Evolutionary conservation across 92 coral and sea anemone genomes (phyloP).

Genomic region (Porites divaricata): DNA sequence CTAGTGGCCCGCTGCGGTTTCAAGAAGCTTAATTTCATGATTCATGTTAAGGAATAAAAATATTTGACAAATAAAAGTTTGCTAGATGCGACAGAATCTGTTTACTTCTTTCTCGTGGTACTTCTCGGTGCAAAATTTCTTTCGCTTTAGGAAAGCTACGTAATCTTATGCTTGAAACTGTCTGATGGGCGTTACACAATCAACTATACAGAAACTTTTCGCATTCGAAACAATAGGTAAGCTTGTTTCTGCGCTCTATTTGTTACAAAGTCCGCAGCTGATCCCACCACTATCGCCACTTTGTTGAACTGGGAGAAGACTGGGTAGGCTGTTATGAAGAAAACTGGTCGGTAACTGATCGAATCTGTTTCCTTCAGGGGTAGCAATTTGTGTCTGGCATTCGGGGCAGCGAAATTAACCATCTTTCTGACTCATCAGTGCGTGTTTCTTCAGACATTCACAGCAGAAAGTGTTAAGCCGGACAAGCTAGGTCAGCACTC

Average conservation of each 20-base stretch:
- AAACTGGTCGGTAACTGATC: slow-evolving; percentile 13
- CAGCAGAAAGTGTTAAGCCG: slow-evolving; percentile 40
- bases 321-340: neutral
- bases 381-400: slow-evolving; percentile 3
- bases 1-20: neutral
- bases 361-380: slow-evolving; percentile 1
- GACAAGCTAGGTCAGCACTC: too few species aligned
- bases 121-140: slow-evolving; percentile 14
- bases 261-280: neutral
- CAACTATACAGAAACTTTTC: slow-evolving; percentile 24
- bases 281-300: slow-evolving; percentile 13
- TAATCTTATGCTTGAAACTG: neutral
- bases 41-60: slow-evolving; percentile 2
- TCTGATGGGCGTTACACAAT: slow-evolving; percentile 31
- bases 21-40: neutral
- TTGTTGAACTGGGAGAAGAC: slow-evolving; percentile 25
- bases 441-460: slow-evolving; percentile 29
- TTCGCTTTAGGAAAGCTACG: slow-evolving; percentile 3
- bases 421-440: neutral
- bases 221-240: slow-evolving; percentile 43
- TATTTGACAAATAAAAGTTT: slow-evolving; percentile 8
- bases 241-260: neutral
- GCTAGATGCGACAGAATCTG: slow-evolving; percentile 4
- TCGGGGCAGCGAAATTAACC: slow-evolving; percentile 22
- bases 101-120: slow-evolving; percentile 16